A percentile compares a stretch with the other conserved stretches of the same genome.
Conservation (phyloP, 2,888 invertebrate genomes). For the Tipula lateralis region DNA sequence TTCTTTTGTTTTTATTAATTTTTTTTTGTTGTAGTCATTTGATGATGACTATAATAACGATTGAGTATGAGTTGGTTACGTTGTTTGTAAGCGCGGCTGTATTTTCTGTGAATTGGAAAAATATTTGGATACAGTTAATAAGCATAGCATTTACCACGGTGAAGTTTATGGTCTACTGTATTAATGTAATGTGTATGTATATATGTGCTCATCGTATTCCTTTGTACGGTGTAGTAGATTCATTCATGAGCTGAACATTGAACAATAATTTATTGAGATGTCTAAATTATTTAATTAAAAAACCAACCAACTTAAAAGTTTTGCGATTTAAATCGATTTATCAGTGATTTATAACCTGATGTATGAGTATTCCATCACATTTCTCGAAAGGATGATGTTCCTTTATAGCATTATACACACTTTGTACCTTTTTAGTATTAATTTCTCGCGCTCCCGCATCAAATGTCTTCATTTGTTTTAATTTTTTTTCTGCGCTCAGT, state of each 20-base stretch:
- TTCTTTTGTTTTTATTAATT: neutral
- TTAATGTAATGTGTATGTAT: neutral
- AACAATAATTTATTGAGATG: neutral
- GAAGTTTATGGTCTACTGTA: constrained; percentile 4
- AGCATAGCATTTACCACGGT: neutral
- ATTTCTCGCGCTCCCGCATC: neutral
- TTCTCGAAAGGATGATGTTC: neutral
- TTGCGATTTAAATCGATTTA: neutral
- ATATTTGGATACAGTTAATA: neutral
- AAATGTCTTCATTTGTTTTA: neutral
- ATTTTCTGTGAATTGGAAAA: neutral
- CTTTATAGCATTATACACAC: neutral
- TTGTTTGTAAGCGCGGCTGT: neutral
- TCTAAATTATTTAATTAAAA: neutral
- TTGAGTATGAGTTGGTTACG: neutral
- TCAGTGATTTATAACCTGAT: neutral
- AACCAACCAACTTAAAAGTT: neutral
- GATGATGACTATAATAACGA: constrained; percentile 3
- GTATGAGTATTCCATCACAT: neutral
- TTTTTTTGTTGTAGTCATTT: neutral
- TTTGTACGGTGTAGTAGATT: neutral
- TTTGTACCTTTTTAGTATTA: too few species aligned
- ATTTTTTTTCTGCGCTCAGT: neutral
- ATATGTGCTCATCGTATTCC: neutral
- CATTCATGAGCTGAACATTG: neutral